Percentiles rank a stretch among this genome's conserved stretches.
phyloP scores from a whole-genome alignment of 2,888 invertebrate species.

The Cantharis rufa region DNA sequence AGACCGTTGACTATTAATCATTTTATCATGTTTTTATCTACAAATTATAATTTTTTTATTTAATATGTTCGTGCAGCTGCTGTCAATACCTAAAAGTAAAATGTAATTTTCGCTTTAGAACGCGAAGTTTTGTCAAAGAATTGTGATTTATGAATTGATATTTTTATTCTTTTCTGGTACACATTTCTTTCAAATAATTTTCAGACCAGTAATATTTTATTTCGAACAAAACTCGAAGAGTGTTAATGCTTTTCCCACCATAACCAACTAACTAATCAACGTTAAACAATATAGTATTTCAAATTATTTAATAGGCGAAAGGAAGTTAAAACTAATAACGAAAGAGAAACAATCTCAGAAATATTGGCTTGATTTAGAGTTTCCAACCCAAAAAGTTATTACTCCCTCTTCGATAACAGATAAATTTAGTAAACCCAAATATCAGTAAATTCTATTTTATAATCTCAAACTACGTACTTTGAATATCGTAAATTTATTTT shows the following conservation, averaged over 20 bases:
- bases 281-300: not conserved
- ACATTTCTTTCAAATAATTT: not conserved
- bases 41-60: not conserved
- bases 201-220: not conserved
- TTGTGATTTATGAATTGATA: not conserved
- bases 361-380: slow-evolving; percentile 31
- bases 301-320: slow-evolving; percentile 31
- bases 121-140: not conserved
- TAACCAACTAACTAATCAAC: not conserved
- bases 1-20: slow-evolving; percentile 44
- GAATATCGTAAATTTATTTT: not conserved
- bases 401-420: slow-evolving; percentile 33
- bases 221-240: not conserved
- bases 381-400: slow-evolving; percentile 32
- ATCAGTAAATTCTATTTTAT: not conserved
- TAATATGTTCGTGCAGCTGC: not conserved
- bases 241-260: not conserved
- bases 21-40: slow-evolving; percentile 19
- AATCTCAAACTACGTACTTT: not conserved
- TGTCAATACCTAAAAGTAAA: not conserved
- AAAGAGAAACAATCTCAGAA: slow-evolving; percentile 34
- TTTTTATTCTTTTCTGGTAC: not conserved
- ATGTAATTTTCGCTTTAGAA: not conserved
- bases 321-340: slow-evolving; percentile 28
- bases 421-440: slow-evolving; percentile 23